Evolutionary conservation across 2,113 vertebrate species (phyloP).

Genomic region (Reinhardtius hippoglossoides): DNA sequence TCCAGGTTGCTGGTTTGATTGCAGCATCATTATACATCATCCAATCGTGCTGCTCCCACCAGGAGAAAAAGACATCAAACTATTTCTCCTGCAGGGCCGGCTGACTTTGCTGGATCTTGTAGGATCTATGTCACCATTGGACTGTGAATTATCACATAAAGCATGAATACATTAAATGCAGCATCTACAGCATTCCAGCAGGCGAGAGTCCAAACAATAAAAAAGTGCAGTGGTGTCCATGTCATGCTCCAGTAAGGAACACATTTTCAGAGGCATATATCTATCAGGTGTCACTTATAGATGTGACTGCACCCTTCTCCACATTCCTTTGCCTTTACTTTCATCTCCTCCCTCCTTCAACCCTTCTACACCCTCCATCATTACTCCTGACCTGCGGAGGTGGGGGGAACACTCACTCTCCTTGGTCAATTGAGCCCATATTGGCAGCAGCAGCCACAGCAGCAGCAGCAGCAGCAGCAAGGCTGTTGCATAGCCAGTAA

Average conservation of each 20-base stretch:
- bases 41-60: constrained; percentile 28
- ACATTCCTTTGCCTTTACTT: constrained; percentile 7
- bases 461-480: constrained; percentile 5
- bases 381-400: constrained; percentile 35
- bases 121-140: constrained; percentile 19
- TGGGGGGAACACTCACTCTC: constrained; percentile 50
- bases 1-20: constrained; percentile 41
- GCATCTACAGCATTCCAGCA: constrained; percentile 5
- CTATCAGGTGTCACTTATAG: background rate
- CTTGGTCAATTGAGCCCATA: constrained; percentile 44
- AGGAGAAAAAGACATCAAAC: constrained; percentile 54
- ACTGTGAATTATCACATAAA: constrained; percentile 37
- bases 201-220: constrained; percentile 5
- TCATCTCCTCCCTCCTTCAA: constrained; percentile 20
- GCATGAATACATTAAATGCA: constrained; percentile 19
- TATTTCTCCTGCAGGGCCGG: constrained; percentile 31
- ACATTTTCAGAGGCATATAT: constrained; percentile 6
- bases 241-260: background rate
- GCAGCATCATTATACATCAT: constrained; percentile 52
- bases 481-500: constrained; percentile 46
- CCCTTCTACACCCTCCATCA: constrained; percentile 34
- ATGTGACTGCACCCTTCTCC: constrained; percentile 9
- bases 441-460: constrained; percentile 14
- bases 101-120: constrained; percentile 20
- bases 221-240: constrained; percentile 12